A percentile compares a stretch with the other conserved stretches of the same genome.
Conservation (phyloP, 2,113 vertebrate species). For the Urocolius indicus region DNA sequence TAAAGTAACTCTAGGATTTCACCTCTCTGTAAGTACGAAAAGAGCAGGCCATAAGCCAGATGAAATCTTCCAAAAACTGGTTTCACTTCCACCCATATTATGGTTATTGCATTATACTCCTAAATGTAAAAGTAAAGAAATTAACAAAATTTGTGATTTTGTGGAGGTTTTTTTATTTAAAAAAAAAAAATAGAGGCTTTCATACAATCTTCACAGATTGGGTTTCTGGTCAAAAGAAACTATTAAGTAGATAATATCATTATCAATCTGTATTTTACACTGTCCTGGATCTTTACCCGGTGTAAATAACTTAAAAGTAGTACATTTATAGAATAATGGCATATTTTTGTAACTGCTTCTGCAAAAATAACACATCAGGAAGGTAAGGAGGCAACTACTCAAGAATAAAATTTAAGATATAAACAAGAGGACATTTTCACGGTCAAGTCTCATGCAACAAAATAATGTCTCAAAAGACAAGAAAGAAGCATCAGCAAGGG, state of each 20-base stretch:
- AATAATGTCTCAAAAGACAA: neutral
- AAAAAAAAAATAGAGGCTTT: neutral
- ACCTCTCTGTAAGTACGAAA: neutral
- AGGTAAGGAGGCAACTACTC: neutral
- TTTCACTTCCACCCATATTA: neutral
- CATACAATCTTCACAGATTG: neutral
- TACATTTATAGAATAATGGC: neutral
- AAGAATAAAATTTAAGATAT: neutral
- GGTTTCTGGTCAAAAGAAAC: neutral
- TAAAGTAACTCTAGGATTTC: neutral
- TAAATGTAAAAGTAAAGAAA: neutral
- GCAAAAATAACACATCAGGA: neutral
- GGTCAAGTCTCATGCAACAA: neutral
- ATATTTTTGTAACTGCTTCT: neutral
- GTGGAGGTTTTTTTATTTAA: no score
- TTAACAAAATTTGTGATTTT: neutral
- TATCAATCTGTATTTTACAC: neutral
- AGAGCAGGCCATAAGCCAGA: neutral
- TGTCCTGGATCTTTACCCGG: neutral
- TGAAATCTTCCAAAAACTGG: neutral
- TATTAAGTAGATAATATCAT: neutral
- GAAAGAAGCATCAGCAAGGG: neutral
- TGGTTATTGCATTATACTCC: neutral
- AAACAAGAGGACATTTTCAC: neutral
- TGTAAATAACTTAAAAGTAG: neutral